Conservation (phyloP, 2,888 invertebrate genomes). For the Tipula vernalis region DNA sequence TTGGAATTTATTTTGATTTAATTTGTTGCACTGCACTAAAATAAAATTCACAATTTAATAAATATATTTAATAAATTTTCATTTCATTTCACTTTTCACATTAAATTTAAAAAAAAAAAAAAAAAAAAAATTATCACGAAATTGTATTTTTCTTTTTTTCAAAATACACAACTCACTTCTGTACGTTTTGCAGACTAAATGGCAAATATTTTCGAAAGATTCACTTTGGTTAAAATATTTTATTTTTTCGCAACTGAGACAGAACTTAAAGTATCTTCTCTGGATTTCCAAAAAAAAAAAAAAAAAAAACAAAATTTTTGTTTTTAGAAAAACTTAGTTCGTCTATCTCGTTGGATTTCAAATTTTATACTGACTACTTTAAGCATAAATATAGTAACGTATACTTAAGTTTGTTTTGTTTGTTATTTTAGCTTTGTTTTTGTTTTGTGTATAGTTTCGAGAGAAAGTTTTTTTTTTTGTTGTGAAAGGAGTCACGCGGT, state of each 20-base stretch:
- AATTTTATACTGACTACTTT: not conserved
- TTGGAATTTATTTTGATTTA: not conserved
- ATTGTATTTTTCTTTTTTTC: not conserved
- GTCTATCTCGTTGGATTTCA: not conserved
- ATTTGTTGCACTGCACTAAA: not conserved
- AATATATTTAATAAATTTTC: not conserved
- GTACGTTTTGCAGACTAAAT: not conserved
- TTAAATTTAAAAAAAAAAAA: not conserved
- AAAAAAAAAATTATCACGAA: not conserved
- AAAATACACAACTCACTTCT: not conserved
- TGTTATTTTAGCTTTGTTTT: not conserved
- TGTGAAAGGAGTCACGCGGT: constrained; percentile 4
- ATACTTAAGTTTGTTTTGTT: not conserved
- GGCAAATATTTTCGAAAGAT: not conserved
- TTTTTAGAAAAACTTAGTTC: not conserved
- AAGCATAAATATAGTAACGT: not conserved
- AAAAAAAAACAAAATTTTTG: not conserved
- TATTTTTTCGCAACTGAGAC: not conserved
- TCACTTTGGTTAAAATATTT: not conserved
- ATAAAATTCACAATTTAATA: not conserved
- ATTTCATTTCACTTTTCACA: not conserved
- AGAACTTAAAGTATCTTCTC: not conserved
- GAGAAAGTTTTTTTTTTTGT: not conserved
- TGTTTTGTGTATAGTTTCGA: not conserved
- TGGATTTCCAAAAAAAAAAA: not conserved